Conservation (phyloP, 2,113 vertebrate species). For the Corythoichthys intestinalis region DNA sequence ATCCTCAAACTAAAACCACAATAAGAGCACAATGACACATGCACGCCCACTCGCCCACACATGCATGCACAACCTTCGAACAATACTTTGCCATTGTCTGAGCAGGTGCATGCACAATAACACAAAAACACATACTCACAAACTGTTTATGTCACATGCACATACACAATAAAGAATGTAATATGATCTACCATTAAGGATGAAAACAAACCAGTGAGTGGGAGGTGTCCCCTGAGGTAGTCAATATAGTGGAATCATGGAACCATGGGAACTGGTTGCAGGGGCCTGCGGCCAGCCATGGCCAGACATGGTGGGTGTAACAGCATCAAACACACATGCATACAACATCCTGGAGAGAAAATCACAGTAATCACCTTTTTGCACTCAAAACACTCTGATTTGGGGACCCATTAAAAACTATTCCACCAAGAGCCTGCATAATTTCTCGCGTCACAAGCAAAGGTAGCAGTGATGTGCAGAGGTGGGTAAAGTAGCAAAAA, state of each 20-base stretch:
- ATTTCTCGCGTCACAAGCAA: no score
- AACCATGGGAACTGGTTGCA: conserved; percentile 68
- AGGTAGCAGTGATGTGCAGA: no score
- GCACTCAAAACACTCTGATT: conserved; percentile 23
- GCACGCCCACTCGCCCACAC: not conserved
- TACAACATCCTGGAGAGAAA: conserved; percentile 7
- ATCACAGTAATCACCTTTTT: conserved; percentile 8
- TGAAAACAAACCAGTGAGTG: conserved; percentile 70
- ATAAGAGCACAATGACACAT: not conserved
- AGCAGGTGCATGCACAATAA: conserved; percentile 38
- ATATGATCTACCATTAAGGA: conserved; percentile 67
- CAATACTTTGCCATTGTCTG: conserved; percentile 13
- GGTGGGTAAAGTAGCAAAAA: no score
- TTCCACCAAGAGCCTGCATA: no score
- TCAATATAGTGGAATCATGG: conserved; percentile 55
- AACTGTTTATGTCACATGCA: conserved; percentile 52
- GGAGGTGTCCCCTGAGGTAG: conserved; percentile 66
- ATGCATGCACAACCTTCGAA: not conserved
- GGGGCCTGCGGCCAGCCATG: conserved; percentile 36
- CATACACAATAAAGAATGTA: conserved; percentile 46
- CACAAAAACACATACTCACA: conserved; percentile 21
- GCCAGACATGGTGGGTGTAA: conserved; percentile 50
- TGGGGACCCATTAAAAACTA: not conserved
- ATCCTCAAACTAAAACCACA: not conserved
- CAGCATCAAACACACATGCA: conserved; percentile 28